Evolutionary conservation across 2,113 vertebrate genomes (phyloP).

Genomic region (human (Homo sapiens)): GRCh38 chr14:80587001-80587500

Average conservation of each 20-base stretch:
- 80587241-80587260: conserved; percentile 44
- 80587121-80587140: conserved; percentile 25
- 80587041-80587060: background rate
- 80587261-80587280: conserved; percentile 57
- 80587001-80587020: background rate
- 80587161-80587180: background rate
- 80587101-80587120: conserved; percentile 51
- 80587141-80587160: background rate
- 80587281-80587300: conserved; percentile 67
- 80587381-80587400: conserved; percentile 55
- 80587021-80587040: background rate
- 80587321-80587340: conserved; percentile 67
- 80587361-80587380: conserved; percentile 57
- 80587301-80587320: conserved; percentile 74
- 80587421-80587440: conserved; percentile 57
- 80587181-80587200: conserved; percentile 26
- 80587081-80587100: conserved; percentile 52
- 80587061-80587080: background rate
- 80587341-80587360: conserved; percentile 72
- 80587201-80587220: conserved; percentile 59
- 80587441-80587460: conserved; percentile 60
- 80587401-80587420: conserved; percentile 65
- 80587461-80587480: conserved; percentile 63
- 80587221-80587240: conserved; percentile 42
- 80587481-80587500: conserved; percentile 64